Percentiles rank a stretch among this genome's conserved stretches.
phyloP scores from a whole-genome alignment of 2,888 invertebrate species.

The Perizoma affinitatum region DNA sequence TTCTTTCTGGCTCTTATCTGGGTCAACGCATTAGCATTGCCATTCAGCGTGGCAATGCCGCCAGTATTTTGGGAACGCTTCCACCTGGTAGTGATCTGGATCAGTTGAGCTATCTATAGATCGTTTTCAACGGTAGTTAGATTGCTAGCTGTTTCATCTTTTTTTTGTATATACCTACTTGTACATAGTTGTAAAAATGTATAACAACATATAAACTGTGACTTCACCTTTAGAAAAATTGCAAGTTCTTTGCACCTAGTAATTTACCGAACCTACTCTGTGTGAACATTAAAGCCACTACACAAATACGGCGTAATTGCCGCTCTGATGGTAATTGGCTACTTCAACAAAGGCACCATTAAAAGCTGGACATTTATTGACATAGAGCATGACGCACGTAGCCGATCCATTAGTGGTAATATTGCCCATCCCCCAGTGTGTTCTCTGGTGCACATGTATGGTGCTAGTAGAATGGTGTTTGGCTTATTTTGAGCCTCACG shows the following conservation, averaged over 20 bases:
- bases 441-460: constrained; percentile 14
- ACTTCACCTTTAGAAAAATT: too few relatives aligned
- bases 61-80: too few relatives aligned
- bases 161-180: too few relatives aligned
- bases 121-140: too few relatives aligned
- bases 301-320: constrained; percentile 56
- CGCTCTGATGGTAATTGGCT: constrained; percentile 65
- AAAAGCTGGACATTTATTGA: constrained; percentile 70
- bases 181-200: too few relatives aligned
- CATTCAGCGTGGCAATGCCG: too few relatives aligned
- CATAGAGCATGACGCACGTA: constrained; percentile 64
- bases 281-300: constrained; percentile 38
- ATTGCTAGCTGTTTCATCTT: too few relatives aligned
- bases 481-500: background rate
- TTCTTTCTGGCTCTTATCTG: too few relatives aligned
- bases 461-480: constrained; percentile 6
- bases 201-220: too few relatives aligned
- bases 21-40: too few relatives aligned
- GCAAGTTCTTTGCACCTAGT: background rate
- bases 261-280: background rate
- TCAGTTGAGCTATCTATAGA: too few relatives aligned
- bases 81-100: too few relatives aligned
- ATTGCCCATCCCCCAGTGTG: constrained; percentile 43
- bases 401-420: constrained; percentile 66
- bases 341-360: constrained; percentile 71